Base-by-base conservation (phyloP, 2,113 vertebrate species). In the Trachemys scripta region DNA sequence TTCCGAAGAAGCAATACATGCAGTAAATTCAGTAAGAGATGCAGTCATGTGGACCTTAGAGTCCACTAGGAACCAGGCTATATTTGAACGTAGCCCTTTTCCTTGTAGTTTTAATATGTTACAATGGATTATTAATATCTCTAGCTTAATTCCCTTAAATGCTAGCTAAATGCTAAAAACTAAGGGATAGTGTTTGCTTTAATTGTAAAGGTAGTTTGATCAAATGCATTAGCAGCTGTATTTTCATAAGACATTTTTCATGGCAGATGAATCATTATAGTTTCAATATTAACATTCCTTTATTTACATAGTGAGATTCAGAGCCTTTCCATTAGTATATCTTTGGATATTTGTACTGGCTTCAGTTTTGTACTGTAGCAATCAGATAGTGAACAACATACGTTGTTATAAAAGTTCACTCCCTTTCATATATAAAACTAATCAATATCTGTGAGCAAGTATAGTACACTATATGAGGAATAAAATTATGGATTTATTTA, bases 401-500 rank as follows among this genome's bases (percentile, higher is more conserved):
- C 19, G 24, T 6, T 59, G 10, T 35, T 84, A 47, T 1, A 13
- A 80, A 27, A 35, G 47, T 11, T 81, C 14, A 2, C 19, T 82
- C 53, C 75, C 47, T 84, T 42, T 84, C 31, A 45, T 54, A 69
- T 29, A 72, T 31, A 91, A 94, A 94, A 13, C 16, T 9, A 69
- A 83, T 3, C 8, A 5, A 56, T 56, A 5, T 19, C 38, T 69
- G 19, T 84, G 80, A 85, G 56, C 81, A 81, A 14, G 4, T 76
- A 89, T 57, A 72, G 80, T 56, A 80, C n/a, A 11, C 42, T 75
- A 5, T 27, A 10, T 1, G 35, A 0, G 0, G 42, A 80, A 90
- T 49, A 81, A 97, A 94, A 95, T 94, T 87, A 87, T 83, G 65
- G 65, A 89, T 94, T 95, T 96, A 53, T 83, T 91, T 93, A 86